phyloP scores from a whole-genome alignment of 2,888 invertebrate genomes.

The Dichetophora obliterata region DNA sequence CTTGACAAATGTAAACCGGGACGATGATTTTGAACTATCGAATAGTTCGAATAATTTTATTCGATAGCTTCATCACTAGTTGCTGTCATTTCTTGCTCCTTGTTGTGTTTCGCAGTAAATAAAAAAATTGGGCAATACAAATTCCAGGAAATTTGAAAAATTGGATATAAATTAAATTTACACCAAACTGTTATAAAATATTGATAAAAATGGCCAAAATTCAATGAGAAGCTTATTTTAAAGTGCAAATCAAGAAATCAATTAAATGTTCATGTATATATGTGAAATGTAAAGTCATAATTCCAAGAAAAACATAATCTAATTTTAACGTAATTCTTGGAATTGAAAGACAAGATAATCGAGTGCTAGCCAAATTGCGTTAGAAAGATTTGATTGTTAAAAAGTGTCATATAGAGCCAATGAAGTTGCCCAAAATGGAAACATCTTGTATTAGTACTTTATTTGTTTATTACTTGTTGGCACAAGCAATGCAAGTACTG shows the following conservation, averaged over 20 bases:
- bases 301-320: conserved; percentile 51
- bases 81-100: neutral
- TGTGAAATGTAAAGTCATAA: conserved; percentile 42
- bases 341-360: conserved; percentile 35
- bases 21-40: too few species aligned
- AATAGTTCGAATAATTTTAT: too few species aligned
- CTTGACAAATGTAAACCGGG: too few species aligned
- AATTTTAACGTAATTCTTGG: conserved; percentile 52
- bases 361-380: neutral
- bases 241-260: neutral
- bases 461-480: neutral
- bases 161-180: conserved; percentile 42
- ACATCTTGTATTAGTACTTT: neutral
- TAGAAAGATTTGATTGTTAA: conserved; percentile 28
- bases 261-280: neutral
- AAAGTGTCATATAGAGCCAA: conserved; percentile 2
- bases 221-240: neutral
- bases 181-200: conserved; percentile 34
- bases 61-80: too few species aligned
- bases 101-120: conserved; percentile 31
- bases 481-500: neutral
- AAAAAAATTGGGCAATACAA: conserved; percentile 31
- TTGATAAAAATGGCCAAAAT: conserved; percentile 33
- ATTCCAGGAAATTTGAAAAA: conserved; percentile 53
- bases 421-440: neutral